Percentiles rank a stretch among this genome's conserved stretches.
Conservation (phyloP, 1,140 invertebrate genomes). For the Pissodes strobi region DNA sequence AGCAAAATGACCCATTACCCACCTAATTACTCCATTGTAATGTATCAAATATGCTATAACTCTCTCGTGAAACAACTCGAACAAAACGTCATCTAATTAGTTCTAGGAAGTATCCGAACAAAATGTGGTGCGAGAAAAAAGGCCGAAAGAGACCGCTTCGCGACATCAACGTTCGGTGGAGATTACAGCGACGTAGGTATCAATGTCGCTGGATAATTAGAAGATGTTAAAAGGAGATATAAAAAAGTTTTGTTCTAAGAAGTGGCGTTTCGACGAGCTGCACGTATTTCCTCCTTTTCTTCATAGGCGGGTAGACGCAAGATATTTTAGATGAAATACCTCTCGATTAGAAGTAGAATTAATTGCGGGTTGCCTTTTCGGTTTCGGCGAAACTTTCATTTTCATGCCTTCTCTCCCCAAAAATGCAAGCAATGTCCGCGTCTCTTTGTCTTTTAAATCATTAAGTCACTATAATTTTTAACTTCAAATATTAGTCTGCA, state of each 20-base stretch:
- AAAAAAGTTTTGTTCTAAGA: constrained; percentile 1
- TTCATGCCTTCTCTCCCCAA: no score
- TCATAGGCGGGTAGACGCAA: no score
- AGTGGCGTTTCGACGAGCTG: constrained; percentile 1
- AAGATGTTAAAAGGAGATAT: constrained; percentile 10
- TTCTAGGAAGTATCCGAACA: constrained; percentile 16
- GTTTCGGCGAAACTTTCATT: no score
- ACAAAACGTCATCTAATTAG: constrained; percentile 6
- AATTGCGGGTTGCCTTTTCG: no score
- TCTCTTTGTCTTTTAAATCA: no score
- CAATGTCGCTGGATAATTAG: constrained; percentile 15
- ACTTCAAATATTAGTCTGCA: no score
- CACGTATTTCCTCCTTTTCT: neutral
- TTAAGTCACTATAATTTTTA: no score
- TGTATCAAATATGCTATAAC: neutral
- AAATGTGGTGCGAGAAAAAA: constrained; percentile 4
- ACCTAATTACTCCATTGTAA: no score
- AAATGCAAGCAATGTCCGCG: no score
- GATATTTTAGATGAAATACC: no score
- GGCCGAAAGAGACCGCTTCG: constrained; percentile 2
- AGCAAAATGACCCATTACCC: no score
- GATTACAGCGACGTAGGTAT: constrained; percentile 10
- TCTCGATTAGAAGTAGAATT: no score
- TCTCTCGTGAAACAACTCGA: neutral
- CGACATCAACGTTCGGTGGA: constrained; percentile 2